Conservation (phyloP, 2,888 invertebrate genomes). For the Sarcophaga caerulescens region DNA sequence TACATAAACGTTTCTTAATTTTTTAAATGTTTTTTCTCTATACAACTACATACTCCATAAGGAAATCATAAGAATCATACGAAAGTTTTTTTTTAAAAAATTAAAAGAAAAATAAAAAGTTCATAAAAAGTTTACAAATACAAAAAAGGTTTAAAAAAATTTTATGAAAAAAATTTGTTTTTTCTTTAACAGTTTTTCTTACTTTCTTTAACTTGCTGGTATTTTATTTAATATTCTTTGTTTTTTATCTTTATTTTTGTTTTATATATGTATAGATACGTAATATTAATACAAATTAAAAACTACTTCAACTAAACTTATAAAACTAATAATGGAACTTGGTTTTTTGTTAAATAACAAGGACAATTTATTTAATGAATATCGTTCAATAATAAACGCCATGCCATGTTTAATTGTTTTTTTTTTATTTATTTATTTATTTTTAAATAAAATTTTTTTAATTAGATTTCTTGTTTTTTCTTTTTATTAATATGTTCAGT, state of each 20-base stretch:
- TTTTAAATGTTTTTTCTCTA: background rate
- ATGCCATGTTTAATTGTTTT: background rate
- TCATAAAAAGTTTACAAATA: background rate
- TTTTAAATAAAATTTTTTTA: slow-evolving; percentile 24
- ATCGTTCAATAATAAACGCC: slow-evolving; percentile 33
- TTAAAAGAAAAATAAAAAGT: slow-evolving; percentile 28
- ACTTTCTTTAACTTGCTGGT: too few relatives aligned
- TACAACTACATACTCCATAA: slow-evolving; percentile 40
- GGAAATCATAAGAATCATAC: slow-evolving; percentile 29
- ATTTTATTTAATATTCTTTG: too few relatives aligned
- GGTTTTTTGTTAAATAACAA: slow-evolving; percentile 30
- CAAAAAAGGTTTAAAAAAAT: background rate
- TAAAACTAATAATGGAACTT: slow-evolving; percentile 68
- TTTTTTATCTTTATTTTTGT: too few relatives aligned
- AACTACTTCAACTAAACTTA: slow-evolving; percentile 66
- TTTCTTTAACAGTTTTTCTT: slow-evolving; percentile 5
- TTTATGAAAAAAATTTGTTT: background rate
- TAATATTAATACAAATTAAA: slow-evolving; percentile 37
- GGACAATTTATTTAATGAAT: slow-evolving; percentile 4
- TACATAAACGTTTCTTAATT: slow-evolving; percentile 6
- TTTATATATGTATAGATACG: background rate
- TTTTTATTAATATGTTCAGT: background rate
- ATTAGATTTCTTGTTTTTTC: slow-evolving; percentile 4
- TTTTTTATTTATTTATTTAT: slow-evolving; percentile 1
- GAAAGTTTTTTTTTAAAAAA: background rate